Base-by-base conservation (phyloP, 2,797 vertebrate genomes). In the Poecile montanus region DNA sequence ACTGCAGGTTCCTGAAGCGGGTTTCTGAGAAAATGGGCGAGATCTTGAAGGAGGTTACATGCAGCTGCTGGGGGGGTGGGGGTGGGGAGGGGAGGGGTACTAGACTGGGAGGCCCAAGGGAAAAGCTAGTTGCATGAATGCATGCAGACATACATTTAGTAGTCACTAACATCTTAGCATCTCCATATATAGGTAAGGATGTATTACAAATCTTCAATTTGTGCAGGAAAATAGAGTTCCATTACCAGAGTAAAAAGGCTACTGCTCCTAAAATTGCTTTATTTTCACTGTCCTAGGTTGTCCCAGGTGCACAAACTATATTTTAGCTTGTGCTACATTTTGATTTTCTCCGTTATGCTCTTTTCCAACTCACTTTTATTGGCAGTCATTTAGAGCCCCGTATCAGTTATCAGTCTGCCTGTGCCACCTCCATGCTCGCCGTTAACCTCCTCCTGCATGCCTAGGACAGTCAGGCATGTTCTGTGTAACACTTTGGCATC, bases 1-100 rank as follows among this genome's bases (percentile, higher is more conserved):
- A 99, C 98, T 98, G 97, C 99, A 99, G 99, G 99, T 99, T 99
- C 99, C 99, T 99, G 99, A 99, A 99, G 99, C 99, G 99, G 99
- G 98, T 98, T 98, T 99, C 98, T 98, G 98, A 98, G 98, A 98
- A 99, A 99, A 98, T 99, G 99, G 99, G 98, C 98, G 97, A 98
- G 98, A 98, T 98, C 98, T 98, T 99, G 99, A 99, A 99, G 99
- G 99, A 99, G 98, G 99, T 99, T 98, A 99, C 99, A 98, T 98
- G 98, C 98, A 99, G 99, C 98, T 98, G 98, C 98, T 97, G 95
- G 94, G 94, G 89, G 83, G 91, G 80, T 12, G 80, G 95, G 94
- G 93, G 88, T 21, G 86, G 3, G 61, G 57, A 65, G 66, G 94
- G 97, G 96, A 82, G 95, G 97, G 97, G 96, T 80, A 56, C 85